A percentile compares a stretch with the other conserved stretches of the same genome.
phyloP scores from a whole-genome alignment of 2,797 vertebrate genomes.

The Eulemur rubriventer region DNA sequence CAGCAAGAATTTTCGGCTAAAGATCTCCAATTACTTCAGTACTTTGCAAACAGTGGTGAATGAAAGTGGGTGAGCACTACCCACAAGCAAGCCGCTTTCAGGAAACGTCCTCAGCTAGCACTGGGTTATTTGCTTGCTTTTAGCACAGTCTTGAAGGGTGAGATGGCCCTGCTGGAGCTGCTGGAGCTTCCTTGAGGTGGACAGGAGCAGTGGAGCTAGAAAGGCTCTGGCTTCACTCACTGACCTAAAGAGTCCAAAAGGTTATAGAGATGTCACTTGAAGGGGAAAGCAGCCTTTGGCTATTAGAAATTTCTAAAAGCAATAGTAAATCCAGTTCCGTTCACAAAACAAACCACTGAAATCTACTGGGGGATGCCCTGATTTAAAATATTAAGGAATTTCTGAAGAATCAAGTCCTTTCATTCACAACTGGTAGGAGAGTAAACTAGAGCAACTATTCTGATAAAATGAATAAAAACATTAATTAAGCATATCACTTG shows the following conservation, averaged over 20 bases:
- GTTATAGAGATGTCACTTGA: background rate
- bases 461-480: slow-evolving; percentile 3
- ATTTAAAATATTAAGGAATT: background rate
- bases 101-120: background rate
- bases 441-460: slow-evolving; percentile 26
- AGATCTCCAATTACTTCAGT: background rate
- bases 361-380: background rate
- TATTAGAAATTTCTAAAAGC: background rate
- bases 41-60: slow-evolving; percentile 30
- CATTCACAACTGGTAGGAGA: background rate
- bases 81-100: background rate
- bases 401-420: slow-evolving; percentile 30
- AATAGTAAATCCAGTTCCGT: background rate
- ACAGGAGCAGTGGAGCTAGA: background rate
- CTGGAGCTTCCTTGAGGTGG: background rate
- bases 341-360: background rate
- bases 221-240: background rate
- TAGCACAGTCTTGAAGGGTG: background rate
- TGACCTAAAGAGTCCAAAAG: background rate
- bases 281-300: background rate
- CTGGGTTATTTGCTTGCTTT: background rate
- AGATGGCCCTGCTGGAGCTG: background rate
- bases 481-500: background rate
- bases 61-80: background rate
- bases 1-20: slow-evolving; percentile 53